Evolutionary conservation across 2,113 vertebrate genomes (phyloP).

Genomic region (Edolisoma coerulescens): DNA sequence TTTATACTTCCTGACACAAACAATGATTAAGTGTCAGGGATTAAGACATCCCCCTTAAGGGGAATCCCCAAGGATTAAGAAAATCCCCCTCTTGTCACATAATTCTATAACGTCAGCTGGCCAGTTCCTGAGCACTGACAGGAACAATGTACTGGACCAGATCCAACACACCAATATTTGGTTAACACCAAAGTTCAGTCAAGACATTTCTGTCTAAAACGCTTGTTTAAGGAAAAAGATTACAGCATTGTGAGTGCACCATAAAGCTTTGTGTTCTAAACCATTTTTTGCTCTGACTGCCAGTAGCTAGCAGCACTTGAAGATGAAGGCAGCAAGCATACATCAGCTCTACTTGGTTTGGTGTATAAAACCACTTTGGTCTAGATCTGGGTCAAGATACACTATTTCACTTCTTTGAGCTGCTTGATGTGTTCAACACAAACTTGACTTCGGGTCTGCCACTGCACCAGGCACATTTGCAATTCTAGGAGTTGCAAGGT

Average conservation of each 20-base stretch:
- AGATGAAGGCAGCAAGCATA: neutral
- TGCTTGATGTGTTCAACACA: neutral
- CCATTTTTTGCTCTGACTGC: neutral
- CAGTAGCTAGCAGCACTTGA: neutral
- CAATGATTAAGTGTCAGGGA: constrained; percentile 20
- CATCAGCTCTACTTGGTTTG: neutral
- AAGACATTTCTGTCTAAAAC: neutral
- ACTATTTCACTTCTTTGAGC: neutral
- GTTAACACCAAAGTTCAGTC: neutral
- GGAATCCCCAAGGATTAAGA: constrained; percentile 29
- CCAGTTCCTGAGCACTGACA: neutral
- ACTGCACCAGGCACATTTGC: neutral
- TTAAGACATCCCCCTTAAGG: neutral
- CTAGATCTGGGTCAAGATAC: neutral
- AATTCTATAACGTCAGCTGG: neutral
- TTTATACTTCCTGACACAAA: constrained; percentile 10
- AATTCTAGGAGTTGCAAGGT: neutral
- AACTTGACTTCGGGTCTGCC: neutral
- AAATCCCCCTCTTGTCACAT: constrained; percentile 14
- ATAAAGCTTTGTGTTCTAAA: neutral
- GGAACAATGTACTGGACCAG: neutral
- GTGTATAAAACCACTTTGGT: neutral
- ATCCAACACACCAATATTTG: neutral
- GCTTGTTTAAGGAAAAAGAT: neutral
- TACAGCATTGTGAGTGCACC: neutral